Evolutionary conservation across 2,888 invertebrate species (phyloP), one percentile per base, ranked within the genome.

Genomic region (Noctua pronuba): DNA sequence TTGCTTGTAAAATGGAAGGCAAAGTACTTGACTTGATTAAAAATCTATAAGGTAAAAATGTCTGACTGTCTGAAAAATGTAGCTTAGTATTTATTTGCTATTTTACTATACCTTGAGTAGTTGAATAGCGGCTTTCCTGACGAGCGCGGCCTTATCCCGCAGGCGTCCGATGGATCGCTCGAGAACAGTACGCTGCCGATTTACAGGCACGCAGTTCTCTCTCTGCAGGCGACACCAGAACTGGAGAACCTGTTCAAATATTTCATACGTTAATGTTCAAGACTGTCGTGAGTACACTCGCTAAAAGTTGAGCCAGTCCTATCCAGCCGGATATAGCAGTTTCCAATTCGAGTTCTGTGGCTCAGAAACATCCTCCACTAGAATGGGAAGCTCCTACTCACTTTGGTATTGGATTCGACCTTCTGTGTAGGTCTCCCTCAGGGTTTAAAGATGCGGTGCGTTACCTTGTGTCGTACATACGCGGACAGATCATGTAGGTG

Each of bases 401-500:
- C 28, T 58, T 55, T 58, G 28, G 2, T 28, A 58, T 6, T 58
- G 28, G 6, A 28, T 58, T 28, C 58, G 58, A 58, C 28, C 2
- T n/a, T 55, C n/a, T 11, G n/a, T 13, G n/a, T n/a, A 13, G 55
- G n/a, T 58, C 6, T 28, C 16, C 1, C 16, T 28, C 18, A 60
- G 21, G 18, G 10, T 60, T 31, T 62, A 35, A 46, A n/a, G 3
- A 35, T 21, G 31, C 31, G 21, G 60, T 62, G 5, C n/a, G 13
- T 41, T 78, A 98, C 98, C 96, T 98, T 99, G 41, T 98, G 98
- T 41, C 99, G 97, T 0, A 99, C 99, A 91, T 98, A 98, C 0
- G 99, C 98, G 69, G 99, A 98, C 6, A 97, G 94, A 92, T 99
- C 99, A 85, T 98, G 97, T 74, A 99, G 97, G 92, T 99, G 99